phyloP scores from a whole-genome alignment of 2,888 invertebrate species.

The Cosmorhoe ocellata region DNA sequence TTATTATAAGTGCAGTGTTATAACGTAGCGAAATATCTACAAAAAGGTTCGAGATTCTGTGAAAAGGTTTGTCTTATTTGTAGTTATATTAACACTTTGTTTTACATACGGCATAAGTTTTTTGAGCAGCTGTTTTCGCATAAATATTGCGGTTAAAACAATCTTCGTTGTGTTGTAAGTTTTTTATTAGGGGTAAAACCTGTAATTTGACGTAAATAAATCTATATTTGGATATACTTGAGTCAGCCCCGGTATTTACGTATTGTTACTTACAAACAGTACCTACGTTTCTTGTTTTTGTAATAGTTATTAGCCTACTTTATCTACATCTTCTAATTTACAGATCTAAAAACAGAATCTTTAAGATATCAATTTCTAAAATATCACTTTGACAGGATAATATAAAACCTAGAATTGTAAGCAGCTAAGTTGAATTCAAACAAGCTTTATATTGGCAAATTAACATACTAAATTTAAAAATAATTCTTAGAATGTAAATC shows the following conservation, averaged over 20 bases:
- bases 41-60: not conserved
- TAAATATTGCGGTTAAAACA: slow-evolving; percentile 12
- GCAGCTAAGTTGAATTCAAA: too few relatives aligned
- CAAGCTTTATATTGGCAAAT: too few relatives aligned
- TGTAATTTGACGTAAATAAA: not conserved
- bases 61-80: slow-evolving; percentile 6
- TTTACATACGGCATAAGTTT: too few relatives aligned
- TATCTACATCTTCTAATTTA: not conserved
- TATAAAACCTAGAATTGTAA: too few relatives aligned
- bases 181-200: not conserved
- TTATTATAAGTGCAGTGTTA: slow-evolving; percentile 4
- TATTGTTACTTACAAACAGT: too few relatives aligned
- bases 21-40: not conserved
- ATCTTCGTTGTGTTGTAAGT: slow-evolving; percentile 8
- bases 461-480: too few relatives aligned
- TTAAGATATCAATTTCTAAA: not conserved
- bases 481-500: too few relatives aligned
- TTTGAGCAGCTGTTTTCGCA: not conserved
- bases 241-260: too few relatives aligned
- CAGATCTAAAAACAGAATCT: not conserved
- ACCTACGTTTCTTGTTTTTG: too few relatives aligned
- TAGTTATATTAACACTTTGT: not conserved
- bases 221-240: not conserved
- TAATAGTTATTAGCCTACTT: too few relatives aligned
- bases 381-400: slow-evolving; percentile 20